Conservation (phyloP, 2,888 invertebrate species). For the Eutolmus rufibarbis region DNA sequence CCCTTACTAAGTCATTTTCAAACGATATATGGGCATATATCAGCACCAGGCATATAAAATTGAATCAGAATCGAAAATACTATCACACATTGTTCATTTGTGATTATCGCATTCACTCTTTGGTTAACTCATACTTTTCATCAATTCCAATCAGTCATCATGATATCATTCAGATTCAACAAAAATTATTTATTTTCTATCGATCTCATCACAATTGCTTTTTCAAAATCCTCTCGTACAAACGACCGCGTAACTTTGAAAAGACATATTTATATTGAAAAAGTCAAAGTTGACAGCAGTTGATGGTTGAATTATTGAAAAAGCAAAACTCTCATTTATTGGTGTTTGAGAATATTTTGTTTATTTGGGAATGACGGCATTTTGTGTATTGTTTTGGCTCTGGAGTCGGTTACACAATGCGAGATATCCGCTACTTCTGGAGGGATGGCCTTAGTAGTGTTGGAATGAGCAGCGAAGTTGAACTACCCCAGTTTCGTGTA, state of each 20-base stretch:
- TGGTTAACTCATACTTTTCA: neutral
- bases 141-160: slow-evolving; percentile 17
- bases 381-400: slow-evolving; percentile 55
- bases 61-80: slow-evolving; percentile 5
- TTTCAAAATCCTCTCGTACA: slow-evolving; percentile 14
- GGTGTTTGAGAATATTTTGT: slow-evolving; percentile 47
- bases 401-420: slow-evolving; percentile 96
- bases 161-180: neutral
- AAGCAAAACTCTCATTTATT: slow-evolving; percentile 42
- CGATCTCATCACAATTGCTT: slow-evolving; percentile 26
- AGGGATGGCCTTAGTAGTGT: slow-evolving; percentile 91
- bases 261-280: neutral
- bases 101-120: neutral
- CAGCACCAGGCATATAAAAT: slow-evolving; percentile 18
- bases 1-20: slow-evolving; percentile 27
- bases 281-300: neutral
- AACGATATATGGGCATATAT: slow-evolving; percentile 14
- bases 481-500: slow-evolving; percentile 96
- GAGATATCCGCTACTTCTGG: slow-evolving; percentile 97
- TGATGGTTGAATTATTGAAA: slow-evolving; percentile 4
- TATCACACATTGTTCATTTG: neutral
- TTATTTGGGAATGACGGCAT: slow-evolving; percentile 57
- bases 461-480: slow-evolving; percentile 94
- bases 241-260: neutral
- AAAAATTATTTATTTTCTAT: neutral